Percentiles rank a stretch among this genome's conserved stretches.
phyloP scores from a whole-genome alignment of 2,113 vertebrate genomes.

The Neopipo cinnamomea region DNA sequence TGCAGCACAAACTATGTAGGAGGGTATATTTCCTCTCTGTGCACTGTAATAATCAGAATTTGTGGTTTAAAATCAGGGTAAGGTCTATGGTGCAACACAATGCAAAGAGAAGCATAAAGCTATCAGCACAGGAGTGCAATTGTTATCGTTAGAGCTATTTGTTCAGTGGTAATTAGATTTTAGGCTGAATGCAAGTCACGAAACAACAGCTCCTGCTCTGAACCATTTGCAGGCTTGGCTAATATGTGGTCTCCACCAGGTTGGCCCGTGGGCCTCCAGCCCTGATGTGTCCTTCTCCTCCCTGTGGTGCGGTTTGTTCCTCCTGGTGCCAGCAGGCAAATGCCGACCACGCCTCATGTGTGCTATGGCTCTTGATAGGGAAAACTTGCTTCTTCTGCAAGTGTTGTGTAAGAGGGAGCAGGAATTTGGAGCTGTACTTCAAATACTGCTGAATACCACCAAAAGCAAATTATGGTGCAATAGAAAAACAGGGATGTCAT shows the following conservation, averaged over 20 bases:
- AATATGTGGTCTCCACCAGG: accelerated
- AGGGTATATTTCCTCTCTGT: conserved; percentile 1
- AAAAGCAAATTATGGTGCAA: neutral
- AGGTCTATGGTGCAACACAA: neutral
- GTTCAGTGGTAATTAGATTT: neutral
- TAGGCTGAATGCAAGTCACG: neutral
- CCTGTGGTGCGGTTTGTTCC: neutral
- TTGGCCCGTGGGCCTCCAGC: neutral
- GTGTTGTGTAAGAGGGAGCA: neutral
- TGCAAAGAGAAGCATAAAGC: neutral
- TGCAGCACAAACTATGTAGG: neutral
- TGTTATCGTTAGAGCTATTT: neutral
- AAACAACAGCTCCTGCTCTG: neutral
- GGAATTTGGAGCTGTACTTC: neutral
- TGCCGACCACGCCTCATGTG: accelerated
- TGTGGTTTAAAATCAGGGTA: neutral
- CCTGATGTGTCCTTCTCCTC: neutral
- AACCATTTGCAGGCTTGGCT: neutral
- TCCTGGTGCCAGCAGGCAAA: too few relatives aligned
- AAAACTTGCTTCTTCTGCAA: neutral
- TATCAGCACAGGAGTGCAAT: neutral
- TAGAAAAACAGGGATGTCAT: neutral
- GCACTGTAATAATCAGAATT: neutral
- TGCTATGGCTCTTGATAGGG: accelerated
- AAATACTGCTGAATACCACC: accelerated